Evolutionary conservation across 2,113 vertebrate species (phyloP).

Genomic region (Colaptes auratus): DNA sequence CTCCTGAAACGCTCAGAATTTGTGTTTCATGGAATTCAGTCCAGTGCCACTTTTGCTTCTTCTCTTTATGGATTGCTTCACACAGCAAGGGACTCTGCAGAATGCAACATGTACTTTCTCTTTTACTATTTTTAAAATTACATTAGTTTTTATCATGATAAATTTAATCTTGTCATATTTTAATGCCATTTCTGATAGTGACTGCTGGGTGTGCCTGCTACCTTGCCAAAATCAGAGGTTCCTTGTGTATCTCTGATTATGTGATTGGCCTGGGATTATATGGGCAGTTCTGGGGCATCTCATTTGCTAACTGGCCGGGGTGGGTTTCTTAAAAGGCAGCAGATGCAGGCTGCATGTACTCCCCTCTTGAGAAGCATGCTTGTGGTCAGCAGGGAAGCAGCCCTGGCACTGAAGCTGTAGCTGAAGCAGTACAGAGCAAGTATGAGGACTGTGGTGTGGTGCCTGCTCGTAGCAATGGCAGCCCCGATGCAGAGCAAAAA

Average conservation of each 20-base stretch:
- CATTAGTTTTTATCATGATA: neutral
- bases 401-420: neutral
- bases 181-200: neutral
- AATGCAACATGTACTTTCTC: rapidly evolving
- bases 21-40: neutral
- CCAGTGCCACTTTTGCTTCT: neutral
- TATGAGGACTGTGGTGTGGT: rapidly evolving
- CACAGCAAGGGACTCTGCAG: neutral
- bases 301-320: rapidly evolving
- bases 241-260: neutral
- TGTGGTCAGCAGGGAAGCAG: neutral
- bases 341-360: rapidly evolving
- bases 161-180: neutral
- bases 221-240: neutral
- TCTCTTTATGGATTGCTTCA: neutral
- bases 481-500: rapidly evolving
- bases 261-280: neutral
- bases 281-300: neutral
- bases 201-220: neutral
- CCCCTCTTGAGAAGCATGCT: neutral
- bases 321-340: neutral
- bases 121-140: neutral
- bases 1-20: neutral
- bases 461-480: rapidly evolving
- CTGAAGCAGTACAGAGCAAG: rapidly evolving